These are phyloP conservation scores for Drosophila trichaetosa DNA, from an alignment of 2,888 invertebrate genomes.

Conservation along the genomic window DNA sequence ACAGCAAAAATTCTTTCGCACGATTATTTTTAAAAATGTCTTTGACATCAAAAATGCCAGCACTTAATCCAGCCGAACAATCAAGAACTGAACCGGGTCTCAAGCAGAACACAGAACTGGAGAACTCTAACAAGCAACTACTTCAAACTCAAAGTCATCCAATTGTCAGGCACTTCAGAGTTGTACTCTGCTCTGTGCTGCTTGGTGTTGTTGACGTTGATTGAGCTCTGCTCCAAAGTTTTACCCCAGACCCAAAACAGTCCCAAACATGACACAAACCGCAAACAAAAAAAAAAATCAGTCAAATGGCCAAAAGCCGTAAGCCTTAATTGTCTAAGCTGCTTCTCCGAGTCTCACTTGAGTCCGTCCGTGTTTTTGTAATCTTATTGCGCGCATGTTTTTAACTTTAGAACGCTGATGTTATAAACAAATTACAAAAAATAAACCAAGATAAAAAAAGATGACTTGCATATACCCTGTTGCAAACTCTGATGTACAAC, in stretches of 20 bases:
- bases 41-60: conserved; percentile 12
- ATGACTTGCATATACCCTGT: conserved; percentile 8
- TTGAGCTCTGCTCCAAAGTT: conserved; percentile 57
- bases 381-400: conserved; percentile 65
- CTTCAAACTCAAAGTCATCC: conserved; percentile 71
- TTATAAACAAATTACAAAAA: conserved; percentile 67
- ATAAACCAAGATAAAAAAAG: conserved; percentile 22
- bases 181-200: conserved; percentile 26
- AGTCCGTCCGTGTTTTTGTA: conserved; percentile 54
- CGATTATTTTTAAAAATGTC: conserved; percentile 33
- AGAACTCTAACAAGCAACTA: conserved; percentile 21
- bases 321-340: conserved; percentile 57
- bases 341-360: conserved; percentile 24
- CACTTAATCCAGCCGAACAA: conserved; percentile 61
- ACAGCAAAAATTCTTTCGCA: conserved; percentile 64
- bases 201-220: conserved; percentile 57
- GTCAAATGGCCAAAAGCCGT: conserved; percentile 6
- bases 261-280: conserved; percentile 35
- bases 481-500: conserved; percentile 42
- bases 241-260: conserved; percentile 29
- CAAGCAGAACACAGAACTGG: conserved; percentile 9
- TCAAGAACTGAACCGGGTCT: conserved; percentile 37
- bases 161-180: conserved; percentile 65
- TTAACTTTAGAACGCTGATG: conserved; percentile 81
- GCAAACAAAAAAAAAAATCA: conserved; percentile 13